Evolutionary conservation across 2,113 vertebrate species (phyloP).

Genomic region (Glaucidium brasilianum): DNA sequence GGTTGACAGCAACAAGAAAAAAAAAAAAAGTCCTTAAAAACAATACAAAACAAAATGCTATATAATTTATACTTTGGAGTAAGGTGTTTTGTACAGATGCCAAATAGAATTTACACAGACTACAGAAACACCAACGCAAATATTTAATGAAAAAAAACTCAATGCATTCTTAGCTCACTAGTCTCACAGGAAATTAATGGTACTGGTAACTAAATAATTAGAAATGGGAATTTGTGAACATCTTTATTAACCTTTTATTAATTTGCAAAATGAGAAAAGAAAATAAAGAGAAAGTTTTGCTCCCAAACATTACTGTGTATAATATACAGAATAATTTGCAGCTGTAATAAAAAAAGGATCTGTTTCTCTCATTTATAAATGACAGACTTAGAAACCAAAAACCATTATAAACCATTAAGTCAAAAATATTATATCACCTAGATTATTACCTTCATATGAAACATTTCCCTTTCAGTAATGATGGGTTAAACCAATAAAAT

Average conservation of each 20-base stretch:
- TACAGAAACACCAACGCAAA: conserved; percentile 39
- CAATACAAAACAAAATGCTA: background rate
- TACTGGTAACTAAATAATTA: conserved; percentile 72
- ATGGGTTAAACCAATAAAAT: background rate
- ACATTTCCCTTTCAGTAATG: background rate
- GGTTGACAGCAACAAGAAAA: background rate
- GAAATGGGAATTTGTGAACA: conserved; percentile 68
- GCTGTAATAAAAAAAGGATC: background rate
- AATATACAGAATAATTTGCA: conserved; percentile 20
- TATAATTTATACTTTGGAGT: background rate
- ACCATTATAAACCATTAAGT: background rate
- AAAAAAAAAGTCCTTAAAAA: background rate
- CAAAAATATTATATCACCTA: background rate
- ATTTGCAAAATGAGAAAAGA: conserved; percentile 62
- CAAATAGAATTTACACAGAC: conserved; percentile 40
- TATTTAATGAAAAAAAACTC: conserved; percentile 56
- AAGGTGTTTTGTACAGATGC: background rate
- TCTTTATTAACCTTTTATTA: conserved; percentile 73
- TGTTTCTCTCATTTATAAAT: background rate
- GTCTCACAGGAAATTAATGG: conserved; percentile 69
- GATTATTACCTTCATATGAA: background rate
- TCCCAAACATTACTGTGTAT: conserved; percentile 37
- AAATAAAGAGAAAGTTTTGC: conserved; percentile 43
- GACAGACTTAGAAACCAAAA: background rate
- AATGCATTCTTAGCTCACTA: conserved; percentile 38